These are phyloP conservation scores for Myiozetetes cayanensis DNA, from an alignment of 2,113 vertebrate species.

Conservation along the genomic window DNA sequence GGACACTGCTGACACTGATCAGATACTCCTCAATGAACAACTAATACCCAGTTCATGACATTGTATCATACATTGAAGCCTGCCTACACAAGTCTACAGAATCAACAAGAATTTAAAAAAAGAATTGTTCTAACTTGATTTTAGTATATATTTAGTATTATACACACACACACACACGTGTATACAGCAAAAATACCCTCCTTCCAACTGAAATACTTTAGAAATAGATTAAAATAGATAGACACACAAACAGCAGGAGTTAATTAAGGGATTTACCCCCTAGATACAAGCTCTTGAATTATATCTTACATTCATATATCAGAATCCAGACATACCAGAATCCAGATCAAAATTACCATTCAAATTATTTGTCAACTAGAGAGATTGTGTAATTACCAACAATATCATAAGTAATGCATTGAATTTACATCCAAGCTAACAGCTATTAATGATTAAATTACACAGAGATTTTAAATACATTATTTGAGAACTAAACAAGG, in stretches of 20 bases:
- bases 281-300: background rate
- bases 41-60: background rate
- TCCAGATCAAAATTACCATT: background rate
- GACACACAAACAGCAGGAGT: background rate
- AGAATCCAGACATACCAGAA: background rate
- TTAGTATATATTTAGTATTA: background rate
- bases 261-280: background rate
- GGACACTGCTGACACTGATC: background rate
- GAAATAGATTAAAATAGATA: background rate
- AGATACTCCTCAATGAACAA: background rate
- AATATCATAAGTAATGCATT: background rate
- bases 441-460: background rate
- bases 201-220: background rate
- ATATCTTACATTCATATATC: background rate
- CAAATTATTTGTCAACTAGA: background rate
- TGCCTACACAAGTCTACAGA: background rate
- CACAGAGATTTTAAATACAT: background rate
- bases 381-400: background rate
- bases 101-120: background rate
- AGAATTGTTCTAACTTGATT: background rate
- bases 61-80: background rate
- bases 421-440: background rate
- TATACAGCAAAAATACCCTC: background rate
- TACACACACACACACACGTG: fast-evolving
- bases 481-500: background rate